These are phyloP conservation scores for Drosophila lutescens DNA, from an alignment of 2,888 invertebrate genomes.

Conservation along the genomic window DNA sequence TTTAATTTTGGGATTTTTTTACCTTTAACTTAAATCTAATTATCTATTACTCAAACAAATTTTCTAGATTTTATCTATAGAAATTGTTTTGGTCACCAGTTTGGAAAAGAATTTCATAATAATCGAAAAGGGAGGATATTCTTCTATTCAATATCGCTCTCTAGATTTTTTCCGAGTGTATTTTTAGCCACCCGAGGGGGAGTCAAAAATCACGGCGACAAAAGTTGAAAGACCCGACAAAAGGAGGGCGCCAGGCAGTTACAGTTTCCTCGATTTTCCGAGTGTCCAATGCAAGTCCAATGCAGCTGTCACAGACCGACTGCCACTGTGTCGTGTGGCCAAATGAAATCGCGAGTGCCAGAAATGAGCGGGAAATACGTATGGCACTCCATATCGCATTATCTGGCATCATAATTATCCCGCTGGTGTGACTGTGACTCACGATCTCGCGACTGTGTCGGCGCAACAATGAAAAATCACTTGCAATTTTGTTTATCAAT, in stretches of 20 bases:
- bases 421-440: constrained; percentile 58
- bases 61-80: too few species aligned
- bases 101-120: too few species aligned
- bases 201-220: constrained; percentile 67
- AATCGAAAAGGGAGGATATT: too few species aligned
- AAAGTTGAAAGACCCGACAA: constrained; percentile 59
- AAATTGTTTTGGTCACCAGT: too few species aligned
- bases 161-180: neutral
- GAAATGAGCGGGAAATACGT: constrained; percentile 54
- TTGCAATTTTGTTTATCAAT: constrained; percentile 82
- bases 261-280: constrained; percentile 43
- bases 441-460: constrained; percentile 31
- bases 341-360: constrained; percentile 43
- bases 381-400: constrained; percentile 72
- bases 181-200: constrained; percentile 6
- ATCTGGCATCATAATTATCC: constrained; percentile 83
- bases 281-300: constrained; percentile 51
- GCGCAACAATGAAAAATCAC: constrained; percentile 74
- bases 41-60: too few species aligned
- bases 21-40: too few species aligned
- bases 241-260: constrained; percentile 62
- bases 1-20: too few species aligned
- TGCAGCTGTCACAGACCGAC: constrained; percentile 75
- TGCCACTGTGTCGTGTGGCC: constrained; percentile 70
- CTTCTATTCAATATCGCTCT: fast-evolving